Base-by-base conservation (phyloP, 2,888 invertebrate species). In the Ennomos erosarius region DNA sequence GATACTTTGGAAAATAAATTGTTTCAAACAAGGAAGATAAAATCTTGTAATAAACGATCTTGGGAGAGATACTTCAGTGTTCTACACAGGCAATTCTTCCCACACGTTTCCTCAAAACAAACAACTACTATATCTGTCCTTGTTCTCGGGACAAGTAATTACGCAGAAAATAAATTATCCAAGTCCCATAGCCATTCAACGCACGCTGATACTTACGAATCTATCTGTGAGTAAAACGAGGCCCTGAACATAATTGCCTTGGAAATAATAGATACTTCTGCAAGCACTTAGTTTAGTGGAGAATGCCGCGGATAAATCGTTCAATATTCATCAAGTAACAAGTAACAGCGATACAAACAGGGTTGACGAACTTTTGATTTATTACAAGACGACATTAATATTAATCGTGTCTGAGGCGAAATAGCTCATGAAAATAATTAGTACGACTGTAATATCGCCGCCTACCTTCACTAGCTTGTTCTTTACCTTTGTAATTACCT, bases 181-280 rank as follows among this genome's bases (percentile, higher is more conserved):
- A 62, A 66, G 67, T 65, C 70, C 75, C 74, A 76, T 81, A 73
- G 78, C 80, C 69, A 82, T 87, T 82, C 77, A 74, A 74, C 76
- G 69, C 79, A 82, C 82, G 70, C 78, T 66, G 74, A 74, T 74
- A 73, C 76, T 75, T 69, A 62, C 77, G 72, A 72, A 75, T 69
- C 71, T 71, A 79, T 81, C 73, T 76, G 71, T 72, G 73, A 76
- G 71, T 75, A 77, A 75, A 78, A 76, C 76, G 77, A 73, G 67
- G 56, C 48, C 69, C 87, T 88, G 89, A 79, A 84, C 76, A 81
- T 88, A 88, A 89, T 87, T 84, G 88, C 79, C 74, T 80, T 74
- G 78, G 78, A 79, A 79, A 82, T 85, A 84, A 87, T 81, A 80
- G 77, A 81, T 79, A 81, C 81, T 79, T 80, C 72, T 76, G 73